Base-by-base conservation (phyloP, 2,888 invertebrate genomes). In the Ormyrus thymus region DNA sequence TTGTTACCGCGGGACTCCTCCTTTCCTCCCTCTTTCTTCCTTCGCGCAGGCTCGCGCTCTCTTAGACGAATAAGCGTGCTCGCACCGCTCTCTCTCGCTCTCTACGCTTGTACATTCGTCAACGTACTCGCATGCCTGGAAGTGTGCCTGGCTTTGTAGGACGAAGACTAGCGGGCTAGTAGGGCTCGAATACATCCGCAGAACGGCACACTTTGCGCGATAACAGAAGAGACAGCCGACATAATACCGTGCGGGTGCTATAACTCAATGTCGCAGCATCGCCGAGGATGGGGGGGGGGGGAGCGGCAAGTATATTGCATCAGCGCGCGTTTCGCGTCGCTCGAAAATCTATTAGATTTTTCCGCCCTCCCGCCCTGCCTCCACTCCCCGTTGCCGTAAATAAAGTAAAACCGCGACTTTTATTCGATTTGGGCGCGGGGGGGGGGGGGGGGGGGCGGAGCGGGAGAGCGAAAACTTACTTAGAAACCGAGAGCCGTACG, bases 1-100 rank as follows among this genome's bases (percentile, higher is more conserved):
- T 89, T 89, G 89, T 89, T 89, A 89, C 87, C 87, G 85, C 84
- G 87, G 88, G 87, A 83, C 81, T 76, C 75, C 70, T 82, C 82
- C 81, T 79, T 79, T 80, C 74, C 73, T 48, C 61, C 65, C 55
- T 13, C 64, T 48, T 62, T 77, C 70, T 8, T 59, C 61, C 64
- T 29, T 29, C 29, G 29, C 29, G 29, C 29, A 29, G 29, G 4
- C 29, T 29, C 4, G 29, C 29, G 29, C n/a, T 55, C 7, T 55
- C 45, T 53, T 55, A 6, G 55, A 7, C 15, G 29, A 43, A 46
- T 10, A 13, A 11, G 9, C 29, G 51, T 51, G 6, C 51, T 51
- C 53, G 10, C 10, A 13, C 65, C 4, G 3, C 29, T 29, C 29
- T 29, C 29, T 29, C 29, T 29, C 29, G 2, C 29, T 29, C 29